Percentiles rank a stretch among this genome's conserved stretches.
Conservation (phyloP, 2,888 invertebrate species). For the Seira sanloemensis region DNA sequence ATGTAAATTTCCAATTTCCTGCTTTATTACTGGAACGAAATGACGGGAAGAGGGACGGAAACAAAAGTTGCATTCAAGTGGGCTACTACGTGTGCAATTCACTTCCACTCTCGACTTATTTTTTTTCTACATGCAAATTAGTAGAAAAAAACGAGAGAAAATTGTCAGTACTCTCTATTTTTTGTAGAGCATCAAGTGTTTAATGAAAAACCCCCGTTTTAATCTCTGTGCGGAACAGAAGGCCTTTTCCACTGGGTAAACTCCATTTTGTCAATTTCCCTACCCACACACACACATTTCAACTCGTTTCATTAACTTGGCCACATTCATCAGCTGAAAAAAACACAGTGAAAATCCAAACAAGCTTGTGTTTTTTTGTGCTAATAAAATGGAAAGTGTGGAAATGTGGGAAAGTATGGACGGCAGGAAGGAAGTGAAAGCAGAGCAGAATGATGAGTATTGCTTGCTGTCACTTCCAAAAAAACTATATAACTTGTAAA, state of each 20-base stretch:
- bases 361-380: constrained; percentile 1
- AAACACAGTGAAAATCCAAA: neutral
- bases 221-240: too few relatives aligned
- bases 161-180: too few relatives aligned
- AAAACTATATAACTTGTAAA: too few relatives aligned
- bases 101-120: neutral
- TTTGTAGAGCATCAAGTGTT: too few relatives aligned
- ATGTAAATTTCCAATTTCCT: constrained; percentile 35
- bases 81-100: too few relatives aligned
- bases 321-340: neutral
- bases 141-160: neutral
- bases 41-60: neutral
- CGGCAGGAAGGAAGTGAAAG: constrained; percentile 11
- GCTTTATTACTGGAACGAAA: constrained; percentile 22
- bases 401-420: neutral
- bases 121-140: constrained; percentile 12
- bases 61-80: constrained; percentile 2
- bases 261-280: too few relatives aligned
- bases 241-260: too few relatives aligned
- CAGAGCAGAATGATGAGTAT: constrained; percentile 1
- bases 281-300: too few relatives aligned
- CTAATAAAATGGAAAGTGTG: neutral
- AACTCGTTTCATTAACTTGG: neutral
- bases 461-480: neutral
- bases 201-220: too few relatives aligned